Base-by-base conservation (phyloP, 2,113 vertebrate genomes). In the Ramphastos sulfuratus region DNA sequence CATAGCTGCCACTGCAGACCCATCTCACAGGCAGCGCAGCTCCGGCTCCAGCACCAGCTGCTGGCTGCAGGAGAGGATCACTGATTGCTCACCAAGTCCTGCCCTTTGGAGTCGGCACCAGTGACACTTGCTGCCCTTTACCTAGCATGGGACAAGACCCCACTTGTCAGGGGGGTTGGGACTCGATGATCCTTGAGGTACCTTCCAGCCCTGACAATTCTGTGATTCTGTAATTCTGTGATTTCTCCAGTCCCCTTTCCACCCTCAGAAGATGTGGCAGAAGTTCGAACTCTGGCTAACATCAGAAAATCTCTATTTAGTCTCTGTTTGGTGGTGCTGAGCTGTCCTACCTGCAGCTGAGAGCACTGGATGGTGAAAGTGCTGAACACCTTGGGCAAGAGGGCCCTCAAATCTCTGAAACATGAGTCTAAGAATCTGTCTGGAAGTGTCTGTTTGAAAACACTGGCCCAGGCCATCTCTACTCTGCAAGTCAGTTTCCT, bases 31-130 rank as follows among this genome's bases (percentile, higher is more conserved):
- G 52, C 44, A 70, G 56, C 37, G 10, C 61, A 17, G 25, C 27
- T 65, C 31, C 1, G 0, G n/a, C 15, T 67, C n/a, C 46, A 15
- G 17, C 0, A 1, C 42, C 52, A 1, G 1, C 30, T 17, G 21
- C n/a, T 1, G 4, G 16, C 46, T 28, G 1, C 27, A 9, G n/a
- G 30, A 31, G 4, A 46, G 44, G 44, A 18, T 16, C 44, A 18
- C 44, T 46, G 44, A 18, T 16, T 17, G 15, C 33, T 67, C 7
- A 2, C 33, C 17, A 10, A 50, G 30, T 44, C 52, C 7, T 1
- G 23, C 12, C 35, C 5, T 20, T 50, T 3, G 8, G 13, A 71
- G 13, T n/a, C n/a, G 44, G 21, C 7, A 1, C 25, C 61, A 15
- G 27, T 4, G 7, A 39, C 8, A 4, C 7, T 73, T 87, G 48